A percentile compares a stretch with the other conserved stretches of the same genome.
These are phyloP conservation scores for Lethocerus indicus DNA, from an alignment of 1,140 invertebrate genomes.

Conservation along the genomic window DNA sequence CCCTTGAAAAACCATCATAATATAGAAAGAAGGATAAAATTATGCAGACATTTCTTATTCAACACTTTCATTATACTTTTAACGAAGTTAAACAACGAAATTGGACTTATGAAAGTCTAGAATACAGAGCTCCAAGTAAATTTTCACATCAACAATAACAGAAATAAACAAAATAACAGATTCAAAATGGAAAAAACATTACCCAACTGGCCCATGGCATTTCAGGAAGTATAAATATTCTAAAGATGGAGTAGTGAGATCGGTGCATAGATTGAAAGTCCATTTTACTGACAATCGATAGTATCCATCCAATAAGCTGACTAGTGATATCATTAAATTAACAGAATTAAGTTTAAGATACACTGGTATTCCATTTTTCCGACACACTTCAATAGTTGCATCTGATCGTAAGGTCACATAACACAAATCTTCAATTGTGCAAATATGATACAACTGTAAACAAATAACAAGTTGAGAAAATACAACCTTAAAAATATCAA, in stretches of 20 bases:
- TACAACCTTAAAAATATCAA: too few species aligned
- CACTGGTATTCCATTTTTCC: conserved; percentile 58
- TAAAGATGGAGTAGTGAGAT: conserved; percentile 58
- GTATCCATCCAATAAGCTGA: conserved; percentile 71
- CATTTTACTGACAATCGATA: conserved; percentile 74
- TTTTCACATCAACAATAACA: conserved; percentile 8
- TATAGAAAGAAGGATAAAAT: too few species aligned
- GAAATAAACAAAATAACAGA: conserved; percentile 7
- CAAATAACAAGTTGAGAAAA: conserved; percentile 13
- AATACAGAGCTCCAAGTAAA: background rate
- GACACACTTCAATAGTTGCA: conserved; percentile 53
- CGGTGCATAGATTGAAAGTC: conserved; percentile 75
- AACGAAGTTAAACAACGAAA: background rate
- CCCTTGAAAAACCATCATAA: too few species aligned
- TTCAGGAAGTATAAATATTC: conserved; percentile 49
- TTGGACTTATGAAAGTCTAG: background rate
- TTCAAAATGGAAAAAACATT: conserved; percentile 19
- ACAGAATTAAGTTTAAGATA: conserved; percentile 48
- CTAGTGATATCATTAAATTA: conserved; percentile 51
- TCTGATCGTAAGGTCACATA: conserved; percentile 47
- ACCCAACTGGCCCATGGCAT: conserved; percentile 80
- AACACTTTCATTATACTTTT: too few species aligned
- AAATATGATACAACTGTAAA: conserved; percentile 52
- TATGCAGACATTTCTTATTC: too few species aligned
- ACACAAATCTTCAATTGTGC: conserved; percentile 65